Evolutionary conservation across 2,113 vertebrate species (phyloP), one percentile per base, ranked within the genome.

Genomic region (Sterna hirundo): DNA sequence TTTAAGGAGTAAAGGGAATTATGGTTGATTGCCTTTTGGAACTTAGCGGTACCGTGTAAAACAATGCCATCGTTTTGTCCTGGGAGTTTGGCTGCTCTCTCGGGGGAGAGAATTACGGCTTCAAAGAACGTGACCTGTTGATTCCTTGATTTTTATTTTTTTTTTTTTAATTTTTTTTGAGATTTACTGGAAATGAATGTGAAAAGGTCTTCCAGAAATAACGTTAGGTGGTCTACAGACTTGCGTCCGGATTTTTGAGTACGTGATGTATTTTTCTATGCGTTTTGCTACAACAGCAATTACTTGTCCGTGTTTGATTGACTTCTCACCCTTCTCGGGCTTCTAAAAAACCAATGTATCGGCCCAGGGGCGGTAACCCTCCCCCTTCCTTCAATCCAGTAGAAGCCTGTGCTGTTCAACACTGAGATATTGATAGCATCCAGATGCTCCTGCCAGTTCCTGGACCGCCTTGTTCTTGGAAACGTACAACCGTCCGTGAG

Each of bases 11-110:
- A 34, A 26, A 54, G n/a, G 60, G 68, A 94, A 55, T 83, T 51
- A 23, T 5, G 17, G 9, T 27, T 32, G 42, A 3, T 86, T 84
- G 66, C 52, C 54, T 87, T 74, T 58, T 96, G 98, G 97, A 98
- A 98, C 97, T 98, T 98, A 97, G 98, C 98, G 64, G 65, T 93
- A 94, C 98, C 98, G 95, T 98, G 98, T 97, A 76, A 96, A 89
- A 76, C 82, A 83, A 78, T 80, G 90, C 87, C 82, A 66, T 94
- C 16, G 6, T 55, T 91, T 90, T 46, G 52, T 54, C 71, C 52
- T 51, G 20, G 17, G 62, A 51, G 30, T 70, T 58, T 11, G 14
- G 30, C 62, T 87, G 77, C 60, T 66, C 62, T 83, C 74, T 18
- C 8, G 2, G 4, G 23, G 7, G 12, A 51, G 30, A n/a, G 40